phyloP scores from a whole-genome alignment of 2,113 vertebrate genomes.

The Ifrita kowaldi region DNA sequence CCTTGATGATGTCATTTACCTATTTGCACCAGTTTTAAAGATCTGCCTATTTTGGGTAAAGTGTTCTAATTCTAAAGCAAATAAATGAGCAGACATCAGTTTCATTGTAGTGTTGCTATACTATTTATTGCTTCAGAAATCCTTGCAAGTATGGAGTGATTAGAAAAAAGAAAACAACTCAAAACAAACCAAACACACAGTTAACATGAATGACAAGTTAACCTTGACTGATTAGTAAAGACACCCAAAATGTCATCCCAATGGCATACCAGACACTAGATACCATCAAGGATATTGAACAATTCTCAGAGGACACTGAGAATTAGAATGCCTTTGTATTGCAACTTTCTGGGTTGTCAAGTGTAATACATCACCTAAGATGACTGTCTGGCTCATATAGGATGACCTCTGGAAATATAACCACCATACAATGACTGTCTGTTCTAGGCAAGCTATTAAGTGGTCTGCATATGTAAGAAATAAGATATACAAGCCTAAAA shows the following conservation, averaged over 20 bases:
- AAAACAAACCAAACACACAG: not conserved
- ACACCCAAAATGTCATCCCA: constrained; percentile 14
- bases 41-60: not conserved
- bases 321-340: constrained; percentile 41
- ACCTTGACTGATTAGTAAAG: constrained; percentile 24
- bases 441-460: constrained; percentile 45
- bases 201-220: not conserved
- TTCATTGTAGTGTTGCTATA: not conserved
- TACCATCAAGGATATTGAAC: constrained; percentile 36
- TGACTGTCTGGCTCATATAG: constrained; percentile 7
- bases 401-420: constrained; percentile 49
- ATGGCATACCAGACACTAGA: not conserved
- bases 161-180: not conserved
- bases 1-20: not conserved
- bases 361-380: constrained; percentile 40
- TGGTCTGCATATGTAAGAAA: constrained; percentile 56
- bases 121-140: not conserved
- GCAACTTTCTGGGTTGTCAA: constrained; percentile 48
- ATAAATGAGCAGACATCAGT: not conserved
- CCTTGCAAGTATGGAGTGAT: not conserved
- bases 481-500: constrained; percentile 40
- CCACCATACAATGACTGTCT: constrained; percentile 37
- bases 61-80: not conserved
- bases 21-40: not conserved
- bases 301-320: constrained; percentile 13